A percentile compares a stretch with the other conserved stretches of the same genome.
Evolutionary conservation across 2,888 invertebrate genomes (phyloP).

Genomic region (Polietes domitor): DNA sequence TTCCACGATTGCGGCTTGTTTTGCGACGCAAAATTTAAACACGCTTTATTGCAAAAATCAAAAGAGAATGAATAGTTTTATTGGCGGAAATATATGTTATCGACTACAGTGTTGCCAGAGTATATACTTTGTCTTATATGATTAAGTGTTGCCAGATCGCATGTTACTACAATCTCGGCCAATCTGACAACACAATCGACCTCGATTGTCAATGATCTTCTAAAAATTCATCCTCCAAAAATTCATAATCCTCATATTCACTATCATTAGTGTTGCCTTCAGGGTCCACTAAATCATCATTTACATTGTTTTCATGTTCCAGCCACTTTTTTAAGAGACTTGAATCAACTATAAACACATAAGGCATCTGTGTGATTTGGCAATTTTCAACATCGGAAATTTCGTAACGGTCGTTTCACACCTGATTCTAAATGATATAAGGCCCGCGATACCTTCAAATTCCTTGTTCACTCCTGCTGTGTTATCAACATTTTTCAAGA

Average conservation of each 20-base stretch:
- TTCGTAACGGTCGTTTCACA: constrained; percentile 70
- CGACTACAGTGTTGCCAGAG: too few relatives aligned
- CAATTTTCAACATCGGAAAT: constrained; percentile 41
- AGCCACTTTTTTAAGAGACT: constrained; percentile 18
- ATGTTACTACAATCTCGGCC: too few relatives aligned
- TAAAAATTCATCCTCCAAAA: neutral
- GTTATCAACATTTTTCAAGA: constrained; percentile 30
- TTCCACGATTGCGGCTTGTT: too few relatives aligned
- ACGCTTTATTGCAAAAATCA: too few relatives aligned
- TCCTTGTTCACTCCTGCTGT: constrained; percentile 65
- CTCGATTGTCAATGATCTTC: too few relatives aligned
- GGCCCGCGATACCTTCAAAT: constrained; percentile 56
- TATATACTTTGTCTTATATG: too few relatives aligned
- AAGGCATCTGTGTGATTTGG: constrained; percentile 46
- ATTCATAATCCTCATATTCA: neutral
- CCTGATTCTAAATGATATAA: constrained; percentile 63
- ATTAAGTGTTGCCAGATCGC: too few relatives aligned
- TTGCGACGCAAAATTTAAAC: too few relatives aligned
- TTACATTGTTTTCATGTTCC: neutral
- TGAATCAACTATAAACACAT: constrained; percentile 16
- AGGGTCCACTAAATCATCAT: neutral
- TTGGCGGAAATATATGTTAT: too few relatives aligned
- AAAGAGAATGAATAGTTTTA: too few relatives aligned
- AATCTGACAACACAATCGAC: too few relatives aligned
- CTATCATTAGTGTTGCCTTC: constrained; percentile 7